Evolutionary conservation across 1,140 invertebrate genomes (phyloP).

Genomic region (Tyrophagus putrescentiae): DNA sequence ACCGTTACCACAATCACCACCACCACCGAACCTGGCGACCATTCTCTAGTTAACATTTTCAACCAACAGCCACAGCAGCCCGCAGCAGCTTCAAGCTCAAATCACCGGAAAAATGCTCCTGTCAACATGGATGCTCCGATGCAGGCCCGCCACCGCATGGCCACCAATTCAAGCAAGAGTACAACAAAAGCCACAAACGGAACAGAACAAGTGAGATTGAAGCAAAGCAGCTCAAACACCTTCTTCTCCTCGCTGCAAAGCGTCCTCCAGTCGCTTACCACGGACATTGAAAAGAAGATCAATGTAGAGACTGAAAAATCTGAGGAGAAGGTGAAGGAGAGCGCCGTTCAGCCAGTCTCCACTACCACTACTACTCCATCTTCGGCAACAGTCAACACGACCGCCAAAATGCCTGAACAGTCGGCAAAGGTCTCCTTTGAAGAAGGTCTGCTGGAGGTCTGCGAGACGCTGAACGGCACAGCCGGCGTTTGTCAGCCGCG

Average conservation of each 20-base stretch:
- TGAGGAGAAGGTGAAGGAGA: background rate
- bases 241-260: background rate
- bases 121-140: no score
- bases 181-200: no score
- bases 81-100: no score
- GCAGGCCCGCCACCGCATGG: no score
- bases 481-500: background rate
- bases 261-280: background rate
- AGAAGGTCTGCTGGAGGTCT: background rate
- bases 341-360: no score
- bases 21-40: no score
- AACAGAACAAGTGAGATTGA: background rate
- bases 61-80: no score
- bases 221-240: background rate
- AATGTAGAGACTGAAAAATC: background rate
- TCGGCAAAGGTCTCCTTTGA: background rate
- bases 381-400: background rate
- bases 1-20: no score
- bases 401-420: background rate
- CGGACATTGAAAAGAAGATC: background rate
- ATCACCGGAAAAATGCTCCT: no score
- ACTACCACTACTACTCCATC: no score
- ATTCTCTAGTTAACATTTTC: no score
- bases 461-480: background rate
- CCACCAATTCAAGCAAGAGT: no score